phyloP scores from a whole-genome alignment of 2,797 vertebrate genomes.

The Eospalax fontanierii region DNA sequence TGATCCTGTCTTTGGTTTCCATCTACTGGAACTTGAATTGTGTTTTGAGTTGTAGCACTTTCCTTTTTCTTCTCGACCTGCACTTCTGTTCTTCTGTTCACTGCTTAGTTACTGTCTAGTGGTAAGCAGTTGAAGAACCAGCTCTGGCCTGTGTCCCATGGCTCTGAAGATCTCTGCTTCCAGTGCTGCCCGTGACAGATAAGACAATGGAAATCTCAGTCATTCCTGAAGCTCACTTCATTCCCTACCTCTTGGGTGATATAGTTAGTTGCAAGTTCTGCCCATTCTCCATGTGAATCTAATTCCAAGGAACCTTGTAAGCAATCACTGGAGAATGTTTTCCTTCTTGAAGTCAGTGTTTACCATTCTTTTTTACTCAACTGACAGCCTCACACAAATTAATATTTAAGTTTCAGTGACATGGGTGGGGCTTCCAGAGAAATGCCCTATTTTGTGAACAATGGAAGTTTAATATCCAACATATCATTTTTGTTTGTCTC shows the following conservation, averaged over 20 bases:
- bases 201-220: background rate
- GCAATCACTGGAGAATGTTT: background rate
- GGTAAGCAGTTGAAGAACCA: background rate
- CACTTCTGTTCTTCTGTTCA: background rate
- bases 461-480: conserved; percentile 2
- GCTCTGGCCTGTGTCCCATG: background rate
- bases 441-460: conserved; percentile 45
- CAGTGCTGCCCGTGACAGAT: background rate
- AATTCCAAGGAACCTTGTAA: no score
- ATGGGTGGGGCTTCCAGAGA: background rate
- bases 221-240: background rate
- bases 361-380: background rate
- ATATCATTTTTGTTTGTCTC: background rate
- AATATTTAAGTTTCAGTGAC: conserved; percentile 17
- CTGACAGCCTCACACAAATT: background rate
- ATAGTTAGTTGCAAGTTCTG: background rate
- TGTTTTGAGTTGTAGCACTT: background rate
- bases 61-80: background rate
- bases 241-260: background rate
- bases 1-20: background rate
- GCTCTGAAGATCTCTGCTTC: background rate
- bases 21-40: background rate
- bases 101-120: background rate
- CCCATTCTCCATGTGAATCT: background rate
- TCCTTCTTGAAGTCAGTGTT: background rate